Evolutionary conservation across 2,797 vertebrate genomes (phyloP).

Genomic region (Rhinogobio ventralis): DNA sequence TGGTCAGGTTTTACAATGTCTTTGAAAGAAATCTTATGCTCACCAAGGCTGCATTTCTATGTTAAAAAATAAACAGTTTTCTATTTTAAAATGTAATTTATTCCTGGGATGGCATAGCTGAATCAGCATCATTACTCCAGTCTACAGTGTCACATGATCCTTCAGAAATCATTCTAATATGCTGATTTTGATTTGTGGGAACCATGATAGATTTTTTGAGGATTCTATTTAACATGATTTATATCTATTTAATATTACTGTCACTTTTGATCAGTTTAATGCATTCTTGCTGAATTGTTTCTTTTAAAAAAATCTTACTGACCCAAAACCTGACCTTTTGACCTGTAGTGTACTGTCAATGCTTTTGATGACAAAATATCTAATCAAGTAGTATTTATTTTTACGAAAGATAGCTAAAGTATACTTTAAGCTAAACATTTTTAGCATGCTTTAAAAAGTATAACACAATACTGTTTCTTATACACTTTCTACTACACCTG

Average conservation of each 20-base stretch:
- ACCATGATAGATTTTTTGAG: not conserved
- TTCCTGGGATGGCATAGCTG: not conserved
- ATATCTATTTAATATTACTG: no score
- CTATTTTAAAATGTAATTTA: not conserved
- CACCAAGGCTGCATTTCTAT: not conserved
- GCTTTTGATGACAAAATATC: not conserved
- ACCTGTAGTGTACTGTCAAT: no score
- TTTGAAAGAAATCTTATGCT: not conserved
- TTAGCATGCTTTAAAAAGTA: not conserved
- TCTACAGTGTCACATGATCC: not conserved
- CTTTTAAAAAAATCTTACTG: no score
- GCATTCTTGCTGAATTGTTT: no score
- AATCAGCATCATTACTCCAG: not conserved
- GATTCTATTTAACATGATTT: not conserved
- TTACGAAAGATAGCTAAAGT: not conserved
- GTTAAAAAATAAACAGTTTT: not conserved
- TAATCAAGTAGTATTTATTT: not conserved
- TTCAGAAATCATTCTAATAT: not conserved
- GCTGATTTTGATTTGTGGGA: no score
- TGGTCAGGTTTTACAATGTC: not conserved
- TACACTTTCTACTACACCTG: not conserved
- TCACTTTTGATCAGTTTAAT: no score
- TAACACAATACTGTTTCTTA: conserved; percentile 14
- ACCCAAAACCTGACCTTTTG: no score
- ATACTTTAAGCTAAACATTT: not conserved